phyloP scores from a whole-genome alignment of 2,113 vertebrate genomes.

The Physeter macrocephalus region DNA sequence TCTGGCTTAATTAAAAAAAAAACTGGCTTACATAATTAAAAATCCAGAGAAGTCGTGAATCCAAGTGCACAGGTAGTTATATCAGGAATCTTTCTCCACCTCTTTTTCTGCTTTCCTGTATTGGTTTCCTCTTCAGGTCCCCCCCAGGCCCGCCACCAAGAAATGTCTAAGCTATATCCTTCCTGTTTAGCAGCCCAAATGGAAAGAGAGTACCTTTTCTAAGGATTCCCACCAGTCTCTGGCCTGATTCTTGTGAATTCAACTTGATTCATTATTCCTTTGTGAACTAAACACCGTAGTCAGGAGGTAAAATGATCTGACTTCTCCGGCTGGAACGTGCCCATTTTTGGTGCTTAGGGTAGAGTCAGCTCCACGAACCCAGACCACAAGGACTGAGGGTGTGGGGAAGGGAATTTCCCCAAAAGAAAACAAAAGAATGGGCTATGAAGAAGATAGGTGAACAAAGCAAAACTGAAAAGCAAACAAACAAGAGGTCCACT shows the following conservation, averaged over 20 bases:
- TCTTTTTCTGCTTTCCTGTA: neutral
- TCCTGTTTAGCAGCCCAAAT: neutral
- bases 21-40: neutral
- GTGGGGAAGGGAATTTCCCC: neutral
- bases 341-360: neutral
- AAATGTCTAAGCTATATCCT: neutral
- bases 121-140: neutral
- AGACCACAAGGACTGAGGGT: neutral
- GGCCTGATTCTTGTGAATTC: neutral
- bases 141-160: too few species aligned
- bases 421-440: neutral
- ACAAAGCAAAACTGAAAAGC: neutral
- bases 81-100: neutral
- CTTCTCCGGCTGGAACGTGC: neutral
- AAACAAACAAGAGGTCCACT: neutral
- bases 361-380: neutral
- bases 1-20: neutral
- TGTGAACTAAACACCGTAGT: neutral
- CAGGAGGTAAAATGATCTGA: neutral
- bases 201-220: neutral
- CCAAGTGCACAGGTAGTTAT: neutral
- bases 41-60: neutral
- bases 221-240: neutral
- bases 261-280: neutral
- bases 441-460: neutral